Conservation (phyloP, 2,797 vertebrate genomes). For the Alcedo quadribrachys region DNA sequence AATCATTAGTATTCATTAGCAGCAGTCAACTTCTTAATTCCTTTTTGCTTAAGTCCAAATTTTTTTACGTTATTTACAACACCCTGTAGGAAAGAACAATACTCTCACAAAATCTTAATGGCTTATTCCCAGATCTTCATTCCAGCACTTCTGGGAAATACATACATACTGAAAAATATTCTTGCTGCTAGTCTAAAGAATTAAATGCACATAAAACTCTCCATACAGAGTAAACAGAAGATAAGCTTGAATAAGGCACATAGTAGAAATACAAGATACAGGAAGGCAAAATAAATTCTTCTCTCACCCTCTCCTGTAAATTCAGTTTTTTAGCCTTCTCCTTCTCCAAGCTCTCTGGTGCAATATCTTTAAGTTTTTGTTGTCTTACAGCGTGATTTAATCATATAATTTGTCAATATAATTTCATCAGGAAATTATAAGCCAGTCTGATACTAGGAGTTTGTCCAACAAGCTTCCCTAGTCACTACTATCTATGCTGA, state of each 20-base stretch:
- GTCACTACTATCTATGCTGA: background rate
- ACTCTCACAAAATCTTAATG: constrained; percentile 44
- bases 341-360: background rate
- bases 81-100: constrained; percentile 57
- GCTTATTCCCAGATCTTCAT: constrained; percentile 58
- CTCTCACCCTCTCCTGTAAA: background rate
- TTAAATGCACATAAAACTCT: constrained; percentile 29
- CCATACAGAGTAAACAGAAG: background rate
- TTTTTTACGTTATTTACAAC: constrained; percentile 70
- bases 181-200: background rate
- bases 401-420: background rate
- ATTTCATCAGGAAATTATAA: background rate
- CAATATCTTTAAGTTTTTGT: background rate
- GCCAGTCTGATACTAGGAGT: background rate
- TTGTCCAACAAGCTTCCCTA: background rate
- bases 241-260: background rate
- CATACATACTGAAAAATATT: constrained; percentile 10
- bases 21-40: constrained; percentile 62
- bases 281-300: background rate
- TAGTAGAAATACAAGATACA: background rate
- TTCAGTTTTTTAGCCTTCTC: background rate
- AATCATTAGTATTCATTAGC: constrained; percentile 60
- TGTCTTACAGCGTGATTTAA: background rate
- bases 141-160: constrained; percentile 50
- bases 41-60: constrained; percentile 61